Evolutionary conservation across 2,113 vertebrate species (phyloP), one percentile per base, ranked within the genome.

Genomic region (Sprattus sprattus): DNA sequence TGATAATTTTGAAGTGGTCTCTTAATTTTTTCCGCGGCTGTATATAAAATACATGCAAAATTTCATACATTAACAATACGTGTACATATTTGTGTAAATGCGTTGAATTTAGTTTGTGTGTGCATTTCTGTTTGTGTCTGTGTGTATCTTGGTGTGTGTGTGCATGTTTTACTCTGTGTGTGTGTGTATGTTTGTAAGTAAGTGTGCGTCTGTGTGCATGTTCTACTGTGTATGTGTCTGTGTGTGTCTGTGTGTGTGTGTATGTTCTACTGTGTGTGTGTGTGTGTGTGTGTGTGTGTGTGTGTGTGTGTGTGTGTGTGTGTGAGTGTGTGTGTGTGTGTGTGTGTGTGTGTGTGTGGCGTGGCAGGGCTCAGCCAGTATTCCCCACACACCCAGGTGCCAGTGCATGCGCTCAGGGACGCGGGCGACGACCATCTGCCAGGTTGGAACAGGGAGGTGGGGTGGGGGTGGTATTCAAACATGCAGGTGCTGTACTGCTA

Each of bases 371-470:
- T 89, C 82, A 81, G 87, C 20, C 87, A 87, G 89, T 90, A 92
- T 91, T 94, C 92, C 91, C 91, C 81, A 22, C 85, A 81, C 91
- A 91, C 89, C 90, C 91, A 94, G 93, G 93, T 94, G 93, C 92
- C 84, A 88, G 80, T 87, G 87, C 45, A 22, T 87, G 87, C 47
- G 20, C 84, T 83, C 71, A 64, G 50, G 84, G 81, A 89, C 71
- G 84, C 45, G 45, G 83, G 92, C 92, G 89, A 91, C 86, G 90
- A 94, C 93, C 94, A 95, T 94, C 94, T 95, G 94, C 88, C 87
- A 82, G 86, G 84, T 89, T 88, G 9, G 25, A 25, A 32, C 7
- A 4, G 52, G 1, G 11, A 32, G 28, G 13, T 28, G 71, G 28
- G 25, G 0, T n/a, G 54, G 22, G 7, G 60, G 22, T 9, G 64